Evolutionary conservation across 2,888 invertebrate genomes (phyloP).

Genomic region (Boloria euphrosyne): DNA sequence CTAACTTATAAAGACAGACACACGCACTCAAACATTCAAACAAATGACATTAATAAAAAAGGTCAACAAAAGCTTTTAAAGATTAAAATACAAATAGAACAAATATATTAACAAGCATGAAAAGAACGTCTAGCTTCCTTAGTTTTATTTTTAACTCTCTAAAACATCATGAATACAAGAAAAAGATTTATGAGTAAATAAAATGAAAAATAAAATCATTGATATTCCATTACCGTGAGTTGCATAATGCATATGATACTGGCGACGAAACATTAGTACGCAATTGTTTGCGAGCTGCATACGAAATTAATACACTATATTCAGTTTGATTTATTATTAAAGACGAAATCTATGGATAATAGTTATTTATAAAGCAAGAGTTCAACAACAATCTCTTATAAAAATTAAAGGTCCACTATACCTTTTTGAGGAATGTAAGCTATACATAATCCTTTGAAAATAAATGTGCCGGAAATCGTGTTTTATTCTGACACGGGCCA

Average conservation of each 20-base stretch:
- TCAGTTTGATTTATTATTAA: constrained; percentile 19
- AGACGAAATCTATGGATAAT: background rate
- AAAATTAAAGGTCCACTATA: background rate
- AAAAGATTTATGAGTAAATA: background rate
- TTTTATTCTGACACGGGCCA: no score
- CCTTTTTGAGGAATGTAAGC: no score
- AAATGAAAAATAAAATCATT: constrained; percentile 47
- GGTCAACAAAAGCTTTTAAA: background rate
- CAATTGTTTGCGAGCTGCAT: constrained; percentile 58
- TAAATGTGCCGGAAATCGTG: no score
- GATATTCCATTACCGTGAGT: constrained; percentile 56
- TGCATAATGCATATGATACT: constrained; percentile 70
- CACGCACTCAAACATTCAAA: constrained; percentile 15
- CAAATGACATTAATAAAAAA: no score
- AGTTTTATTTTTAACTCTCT: no score
- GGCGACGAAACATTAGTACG: constrained; percentile 71
- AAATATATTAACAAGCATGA: no score
- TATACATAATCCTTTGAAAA: no score
- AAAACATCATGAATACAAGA: no score
- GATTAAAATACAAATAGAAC: no score
- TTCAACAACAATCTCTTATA: background rate
- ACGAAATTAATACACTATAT: constrained; percentile 45
- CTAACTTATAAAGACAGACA: background rate
- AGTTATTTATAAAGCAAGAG: background rate
- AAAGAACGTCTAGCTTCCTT: no score